Percentiles rank a stretch among this genome's conserved stretches.
These are phyloP conservation scores for Pristionchus maxplancki DNA, from an alignment of 2,888 invertebrate species.

Conservation along the genomic window DNA sequence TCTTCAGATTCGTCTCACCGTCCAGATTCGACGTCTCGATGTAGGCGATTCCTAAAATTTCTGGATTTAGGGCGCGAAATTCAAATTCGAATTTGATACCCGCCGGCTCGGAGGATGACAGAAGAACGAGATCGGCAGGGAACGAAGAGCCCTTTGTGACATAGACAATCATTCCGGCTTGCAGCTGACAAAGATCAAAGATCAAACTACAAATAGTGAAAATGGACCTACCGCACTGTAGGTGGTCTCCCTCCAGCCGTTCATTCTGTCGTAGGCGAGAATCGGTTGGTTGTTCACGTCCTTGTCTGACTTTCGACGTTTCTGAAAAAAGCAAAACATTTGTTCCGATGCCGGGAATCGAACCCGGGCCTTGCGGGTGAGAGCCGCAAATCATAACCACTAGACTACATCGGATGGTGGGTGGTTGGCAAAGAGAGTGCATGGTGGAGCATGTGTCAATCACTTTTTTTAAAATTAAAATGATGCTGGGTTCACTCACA, in stretches of 20 bases:
- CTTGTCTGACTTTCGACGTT: conserved; percentile 94
- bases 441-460: no score
- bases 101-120: conserved; percentile 88
- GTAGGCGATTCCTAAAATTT: conserved; percentile 88
- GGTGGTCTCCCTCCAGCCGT: conserved; percentile 86
- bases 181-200: conserved; percentile 50
- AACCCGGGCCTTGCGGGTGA: no score
- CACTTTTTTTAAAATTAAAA: no score
- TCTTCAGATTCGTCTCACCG: conserved; percentile 98
- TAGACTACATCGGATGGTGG: no score
- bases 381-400: no score
- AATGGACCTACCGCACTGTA: conserved; percentile 84
- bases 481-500: conserved; percentile 82
- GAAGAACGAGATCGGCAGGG: conserved; percentile 92
- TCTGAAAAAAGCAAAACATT: conserved; percentile 88
- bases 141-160: conserved; percentile 92
- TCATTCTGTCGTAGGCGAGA: conserved; percentile 86
- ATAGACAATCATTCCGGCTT: conserved; percentile 90
- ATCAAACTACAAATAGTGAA: not conserved
- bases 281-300: conserved; percentile 92
- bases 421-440: no score
- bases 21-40: conserved; percentile 98
- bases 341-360: no score
- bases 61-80: not conserved
- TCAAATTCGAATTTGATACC: conserved; percentile 1